Evolutionary conservation across 1,140 invertebrate species (phyloP).

Genomic region (Scaptomyza hsui): DNA sequence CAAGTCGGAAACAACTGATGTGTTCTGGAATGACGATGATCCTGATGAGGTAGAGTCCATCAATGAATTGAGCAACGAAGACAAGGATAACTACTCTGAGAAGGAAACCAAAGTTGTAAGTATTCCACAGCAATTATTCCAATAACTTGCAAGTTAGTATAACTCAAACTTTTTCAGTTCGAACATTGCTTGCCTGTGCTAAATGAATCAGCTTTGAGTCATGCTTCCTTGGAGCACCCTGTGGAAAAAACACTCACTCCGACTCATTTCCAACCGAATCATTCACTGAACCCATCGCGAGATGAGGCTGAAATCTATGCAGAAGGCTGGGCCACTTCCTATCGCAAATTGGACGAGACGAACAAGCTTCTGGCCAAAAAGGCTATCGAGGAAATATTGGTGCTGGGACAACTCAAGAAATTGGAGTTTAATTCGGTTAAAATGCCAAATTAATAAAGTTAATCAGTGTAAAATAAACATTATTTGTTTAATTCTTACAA

Average conservation of each 20-base stretch:
- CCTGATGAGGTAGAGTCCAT: background rate
- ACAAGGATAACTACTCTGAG: constrained; percentile 1
- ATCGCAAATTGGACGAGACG: constrained; percentile 41
- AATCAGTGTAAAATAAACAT: background rate
- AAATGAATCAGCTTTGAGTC: background rate
- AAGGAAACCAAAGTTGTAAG: constrained; percentile 19
- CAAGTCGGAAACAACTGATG: background rate
- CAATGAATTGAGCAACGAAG: background rate
- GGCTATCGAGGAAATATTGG: constrained; percentile 48
- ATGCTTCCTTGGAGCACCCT: background rate
- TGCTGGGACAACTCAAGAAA: constrained; percentile 42
- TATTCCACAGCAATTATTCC: background rate
- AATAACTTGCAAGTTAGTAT: background rate
- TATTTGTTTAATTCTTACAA: background rate
- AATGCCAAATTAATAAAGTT: constrained; percentile 28
- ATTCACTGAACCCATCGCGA: background rate
- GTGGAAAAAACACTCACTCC: background rate
- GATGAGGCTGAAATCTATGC: constrained; percentile 48
- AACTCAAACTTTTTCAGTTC: constrained; percentile 12
- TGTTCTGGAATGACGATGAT: background rate
- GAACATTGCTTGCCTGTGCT: background rate
- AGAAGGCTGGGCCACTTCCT: constrained; percentile 46
- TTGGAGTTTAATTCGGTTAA: constrained; percentile 32
- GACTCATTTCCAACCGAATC: background rate
- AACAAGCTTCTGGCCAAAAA: constrained; percentile 46